A percentile compares a stretch with the other conserved stretches of the same genome.
Evolutionary conservation across 2,888 invertebrate species (phyloP).

Genomic region (Eristalis tenax): DNA sequence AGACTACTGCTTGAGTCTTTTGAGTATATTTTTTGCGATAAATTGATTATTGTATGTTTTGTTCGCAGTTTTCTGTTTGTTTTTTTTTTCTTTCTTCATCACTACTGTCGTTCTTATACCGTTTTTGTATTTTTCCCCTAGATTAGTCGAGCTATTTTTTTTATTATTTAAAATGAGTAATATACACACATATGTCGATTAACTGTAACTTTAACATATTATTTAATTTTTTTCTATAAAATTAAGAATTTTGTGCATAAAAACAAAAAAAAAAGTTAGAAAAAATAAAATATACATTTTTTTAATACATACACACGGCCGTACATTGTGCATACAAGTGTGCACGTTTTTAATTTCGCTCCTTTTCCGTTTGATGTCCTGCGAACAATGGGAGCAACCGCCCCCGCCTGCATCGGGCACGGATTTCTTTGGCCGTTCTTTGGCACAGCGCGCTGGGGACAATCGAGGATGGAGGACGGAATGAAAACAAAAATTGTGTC

Average conservation of each 20-base stretch:
- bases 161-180: constrained; percentile 21
- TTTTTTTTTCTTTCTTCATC: background rate
- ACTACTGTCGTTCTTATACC: constrained; percentile 28
- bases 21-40: background rate
- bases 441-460: constrained; percentile 6
- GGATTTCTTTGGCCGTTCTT: background rate
- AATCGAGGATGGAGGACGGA: constrained; percentile 25
- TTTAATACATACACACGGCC: constrained; percentile 53
- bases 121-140: constrained; percentile 62
- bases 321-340: constrained; percentile 21
- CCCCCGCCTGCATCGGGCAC: constrained; percentile 16
- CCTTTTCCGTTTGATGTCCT: constrained; percentile 73
- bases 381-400: constrained; percentile 64
- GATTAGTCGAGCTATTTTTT: constrained; percentile 52
- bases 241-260: constrained; percentile 42
- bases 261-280: constrained; percentile 13
- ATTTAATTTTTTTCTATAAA: constrained; percentile 41
- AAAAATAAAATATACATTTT: constrained; percentile 51
- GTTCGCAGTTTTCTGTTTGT: background rate
- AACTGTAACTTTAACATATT: constrained; percentile 47
- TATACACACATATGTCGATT: constrained; percentile 37
- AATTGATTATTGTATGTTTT: constrained; percentile 2
- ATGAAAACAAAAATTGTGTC: constrained; percentile 75
- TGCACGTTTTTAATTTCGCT: constrained; percentile 45
- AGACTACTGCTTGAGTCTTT: background rate